phyloP scores from a whole-genome alignment of 2,888 invertebrate species.

The Agrypnus murinus region DNA sequence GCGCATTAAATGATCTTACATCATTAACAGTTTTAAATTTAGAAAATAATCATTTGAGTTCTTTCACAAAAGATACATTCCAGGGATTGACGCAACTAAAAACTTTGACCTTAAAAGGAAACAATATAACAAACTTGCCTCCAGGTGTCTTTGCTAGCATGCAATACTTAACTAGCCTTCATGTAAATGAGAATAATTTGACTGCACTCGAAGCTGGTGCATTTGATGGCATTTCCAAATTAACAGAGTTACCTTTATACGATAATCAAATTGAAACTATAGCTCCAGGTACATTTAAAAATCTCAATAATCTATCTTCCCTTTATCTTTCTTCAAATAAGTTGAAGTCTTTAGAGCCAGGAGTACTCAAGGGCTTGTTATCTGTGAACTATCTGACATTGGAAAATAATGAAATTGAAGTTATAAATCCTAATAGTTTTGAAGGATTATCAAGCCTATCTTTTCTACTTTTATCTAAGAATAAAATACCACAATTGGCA shows the following conservation, averaged over 20 bases:
- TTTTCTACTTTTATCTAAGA: constrained; percentile 18
- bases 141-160: background rate
- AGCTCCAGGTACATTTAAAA: background rate
- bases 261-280: constrained; percentile 28
- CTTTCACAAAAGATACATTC: constrained; percentile 3
- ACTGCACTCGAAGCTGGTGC: constrained; percentile 2
- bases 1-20: background rate
- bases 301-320: background rate
- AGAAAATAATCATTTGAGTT: constrained; percentile 2
- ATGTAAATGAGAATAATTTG: constrained; percentile 12
- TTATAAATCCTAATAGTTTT: background rate
- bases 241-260: constrained; percentile 12
- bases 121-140: background rate
- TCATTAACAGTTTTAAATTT: constrained; percentile 4
- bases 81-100: background rate
- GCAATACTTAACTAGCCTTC: background rate
- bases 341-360: constrained; percentile 4
- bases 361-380: constrained; percentile 11
- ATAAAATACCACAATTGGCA: constrained; percentile 1
- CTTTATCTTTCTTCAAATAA: background rate
- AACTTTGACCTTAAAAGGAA: background rate
- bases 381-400: constrained; percentile 1
- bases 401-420: constrained; percentile 16
- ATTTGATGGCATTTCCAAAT: background rate
- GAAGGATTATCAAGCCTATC: constrained; percentile 3